Evolutionary conservation across 2,888 invertebrate genomes (phyloP), one percentile per base, ranked within the genome.

Genomic region (Drosophila emarginata): DNA sequence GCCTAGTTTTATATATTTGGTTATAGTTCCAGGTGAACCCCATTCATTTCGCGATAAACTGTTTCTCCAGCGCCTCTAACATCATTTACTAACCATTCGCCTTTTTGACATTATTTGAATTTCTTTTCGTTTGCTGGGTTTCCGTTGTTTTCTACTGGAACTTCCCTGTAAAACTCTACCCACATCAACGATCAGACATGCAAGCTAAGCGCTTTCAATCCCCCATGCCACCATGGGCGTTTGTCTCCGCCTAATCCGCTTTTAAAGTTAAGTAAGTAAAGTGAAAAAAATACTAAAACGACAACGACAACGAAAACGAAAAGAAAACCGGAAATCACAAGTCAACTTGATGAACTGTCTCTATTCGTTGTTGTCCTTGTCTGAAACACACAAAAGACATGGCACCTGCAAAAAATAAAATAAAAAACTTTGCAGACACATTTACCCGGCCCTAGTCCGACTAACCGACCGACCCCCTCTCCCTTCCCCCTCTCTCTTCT

Each of bases 331-430:
- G 82, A 82, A 82, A 82, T 82, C 82, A 82, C 82, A 82, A 82
- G 82, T 82, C 82, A 82, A 82, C 77, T 82, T 82, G 87, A 82
- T 82, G 82, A 82, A 87, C 82, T 82, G 87, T 82, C 84, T 65
- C 76, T 56, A 54, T 54, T 52, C 52, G 67, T 62, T 58, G 64
- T 69, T 59, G 72, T 63, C 63, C 56, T 60, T 50, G 54, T 61
- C 74, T 72, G 79, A 75, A 78, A 80, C 77, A 72, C 80, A 65
- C 77, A 73, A 72, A 73, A 67, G 84, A 84, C 82, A 73, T 66
- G 84, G 81, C 82, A 82, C 82, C 82, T 82, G 82, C 87, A 87
- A 77, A 72, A 70, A 37, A 23, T 37, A 36, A 23, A 39, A 57
- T 37, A 45, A 45, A 26, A 64, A 82, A 82, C 73, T 82, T 82